Percentiles rank a stretch among this genome's conserved stretches.
phyloP scores from a whole-genome alignment of 2,797 vertebrate species.

The Chelmon rostratus region DNA sequence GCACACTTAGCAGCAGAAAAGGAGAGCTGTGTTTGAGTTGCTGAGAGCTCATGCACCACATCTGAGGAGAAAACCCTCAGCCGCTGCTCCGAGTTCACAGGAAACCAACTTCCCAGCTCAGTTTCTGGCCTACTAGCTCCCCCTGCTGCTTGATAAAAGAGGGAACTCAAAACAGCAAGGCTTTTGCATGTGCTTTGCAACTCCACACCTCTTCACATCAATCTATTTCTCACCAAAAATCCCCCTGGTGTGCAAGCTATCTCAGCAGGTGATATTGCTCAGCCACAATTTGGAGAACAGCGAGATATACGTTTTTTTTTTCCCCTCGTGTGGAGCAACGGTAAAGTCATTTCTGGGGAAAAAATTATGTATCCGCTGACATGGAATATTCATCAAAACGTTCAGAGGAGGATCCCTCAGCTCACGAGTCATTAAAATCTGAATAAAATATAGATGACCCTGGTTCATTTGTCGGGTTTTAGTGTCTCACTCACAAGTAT shows the following conservation, averaged over 20 bases:
- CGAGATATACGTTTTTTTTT: conserved; percentile 32
- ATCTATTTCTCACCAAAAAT: conserved; percentile 45
- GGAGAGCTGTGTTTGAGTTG: conserved; percentile 48
- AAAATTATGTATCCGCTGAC: conserved; percentile 59
- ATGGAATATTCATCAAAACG: conserved; percentile 68
- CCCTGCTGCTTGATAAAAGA: conserved; percentile 75
- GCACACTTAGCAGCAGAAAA: conserved; percentile 43
- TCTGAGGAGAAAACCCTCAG: conserved; percentile 52
- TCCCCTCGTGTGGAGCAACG: conserved; percentile 24
- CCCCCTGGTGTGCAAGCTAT: conserved; percentile 41
- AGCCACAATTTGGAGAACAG: conserved; percentile 40
- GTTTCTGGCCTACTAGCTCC: conserved; percentile 82
- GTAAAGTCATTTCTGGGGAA: conserved; percentile 56
- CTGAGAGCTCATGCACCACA: conserved; percentile 53
- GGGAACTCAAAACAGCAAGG: not conserved
- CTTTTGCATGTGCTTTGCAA: conserved; percentile 24
- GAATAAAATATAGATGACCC: conserved; percentile 70
- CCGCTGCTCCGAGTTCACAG: conserved; percentile 45
- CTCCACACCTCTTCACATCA: conserved; percentile 43
- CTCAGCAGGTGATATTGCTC: conserved; percentile 58
- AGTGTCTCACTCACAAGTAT: conserved; percentile 52
- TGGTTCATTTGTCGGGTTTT: conserved; percentile 59
- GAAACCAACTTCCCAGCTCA: conserved; percentile 36
- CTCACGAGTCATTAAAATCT: conserved; percentile 66
- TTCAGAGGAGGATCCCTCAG: conserved; percentile 57